Base-by-base conservation (phyloP, 2,797 vertebrate genomes). In the Mus spretus region DNA sequence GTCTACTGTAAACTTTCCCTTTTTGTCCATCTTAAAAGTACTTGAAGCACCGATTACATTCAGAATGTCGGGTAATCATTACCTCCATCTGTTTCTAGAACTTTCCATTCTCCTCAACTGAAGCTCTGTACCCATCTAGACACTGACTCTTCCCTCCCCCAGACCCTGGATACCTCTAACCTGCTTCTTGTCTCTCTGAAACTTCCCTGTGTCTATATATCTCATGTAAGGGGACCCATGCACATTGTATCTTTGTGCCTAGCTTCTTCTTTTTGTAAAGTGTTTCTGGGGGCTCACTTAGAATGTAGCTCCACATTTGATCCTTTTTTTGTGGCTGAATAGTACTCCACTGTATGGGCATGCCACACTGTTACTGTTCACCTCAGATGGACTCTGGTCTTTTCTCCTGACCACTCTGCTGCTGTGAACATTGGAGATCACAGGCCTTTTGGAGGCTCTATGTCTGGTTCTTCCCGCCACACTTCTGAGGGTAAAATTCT, bases 1-100 rank as follows among this genome's bases (percentile, higher is more conserved):
- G 11, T 31, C 0, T 40, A 31, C 26, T 17, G 4, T 22, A 47
- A 28, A 47, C 14, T 17, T 59, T 86, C 5, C 88, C 24, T 3
- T 75, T 12, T 63, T 65, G 65, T 40, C 34, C 9, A 28, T 93
- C 63, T 78, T 47, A 74, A 91, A 31, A 9, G 6, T 9, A 1
- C 24, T 5, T 1, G 3, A 2, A 67, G 57, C 14, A 5, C 14
- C 14, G 10, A 15, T 44, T 10, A 9, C 3, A 24, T 22, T 34
- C 88, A 8, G 20, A 4, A 0, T 22, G 50, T 4, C 3, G 34
- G 77, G 8, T 9, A 15, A 0, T 6, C 1, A 0, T 10, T 31
- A 12, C 55, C 0, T 0, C 8, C 2, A 0, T 24, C 84, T 67
- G 0, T 20, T 20, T 86, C 61, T 13, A 61, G 59, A 28, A 10